phyloP scores from a whole-genome alignment of 2,888 invertebrate genomes.

The Linyphia triangularis region DNA sequence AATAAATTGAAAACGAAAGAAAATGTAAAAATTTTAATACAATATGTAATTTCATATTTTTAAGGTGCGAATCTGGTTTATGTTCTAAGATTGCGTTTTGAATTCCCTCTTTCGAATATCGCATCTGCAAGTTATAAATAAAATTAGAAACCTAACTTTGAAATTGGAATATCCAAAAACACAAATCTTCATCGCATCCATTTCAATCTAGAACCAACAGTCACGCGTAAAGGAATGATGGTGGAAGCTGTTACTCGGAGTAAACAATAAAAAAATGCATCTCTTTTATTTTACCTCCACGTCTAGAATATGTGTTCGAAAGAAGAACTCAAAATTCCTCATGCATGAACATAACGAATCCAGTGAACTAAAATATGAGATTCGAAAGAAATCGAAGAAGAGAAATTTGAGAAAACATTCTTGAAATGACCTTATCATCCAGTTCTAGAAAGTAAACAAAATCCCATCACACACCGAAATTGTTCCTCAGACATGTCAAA shows the following conservation, averaged over 20 bases:
- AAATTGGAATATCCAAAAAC: not conserved
- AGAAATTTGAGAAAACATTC: not conserved
- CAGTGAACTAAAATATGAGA: not conserved
- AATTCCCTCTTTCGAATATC: not conserved
- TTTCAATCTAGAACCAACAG: not conserved
- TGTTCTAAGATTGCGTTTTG: not conserved
- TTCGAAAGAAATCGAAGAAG: not conserved
- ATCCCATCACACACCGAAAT: not conserved
- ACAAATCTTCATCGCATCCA: not conserved
- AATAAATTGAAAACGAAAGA: too few species aligned
- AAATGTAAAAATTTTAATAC: too few species aligned
- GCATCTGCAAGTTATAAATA: not conserved
- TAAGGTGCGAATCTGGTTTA: not conserved
- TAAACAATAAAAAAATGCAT: not conserved
- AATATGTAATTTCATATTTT: too few species aligned
- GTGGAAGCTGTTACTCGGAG: not conserved
- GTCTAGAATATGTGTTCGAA: not conserved
- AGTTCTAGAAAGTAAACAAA: not conserved
- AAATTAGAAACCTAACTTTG: not conserved
- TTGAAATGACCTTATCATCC: not conserved
- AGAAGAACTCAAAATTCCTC: not conserved
- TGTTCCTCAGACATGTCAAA: not conserved
- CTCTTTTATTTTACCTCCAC: not conserved
- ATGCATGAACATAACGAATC: conserved; percentile 3
- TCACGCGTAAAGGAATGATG: not conserved